Evolutionary conservation across 2,888 invertebrate species (phyloP), one percentile per base, ranked within the genome.

Genomic region (Tenthredo scrophulariae): DNA sequence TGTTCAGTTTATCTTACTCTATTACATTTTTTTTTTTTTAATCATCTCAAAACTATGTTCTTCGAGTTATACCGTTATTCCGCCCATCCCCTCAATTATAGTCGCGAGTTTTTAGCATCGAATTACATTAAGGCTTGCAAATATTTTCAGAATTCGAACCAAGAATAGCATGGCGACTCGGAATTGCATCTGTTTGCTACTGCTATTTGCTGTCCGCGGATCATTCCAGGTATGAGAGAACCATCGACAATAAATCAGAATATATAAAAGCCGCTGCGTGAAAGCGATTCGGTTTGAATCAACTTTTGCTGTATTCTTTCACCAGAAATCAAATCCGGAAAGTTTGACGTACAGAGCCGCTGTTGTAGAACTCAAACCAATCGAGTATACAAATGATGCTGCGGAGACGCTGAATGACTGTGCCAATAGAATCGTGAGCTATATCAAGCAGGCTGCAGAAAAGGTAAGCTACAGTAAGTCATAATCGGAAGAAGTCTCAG

Each of bases 331-430:
- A 3, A 40, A 1, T 37, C 72, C 40, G 18, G 40, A 22, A 40
- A 72, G 22, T 40, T 22, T 22, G 7, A 72, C 72, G 18, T 72
- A 72, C 72, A 37, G 40, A 72, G 72, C 72, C 6, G 72, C 72
- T 18, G 72, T 72, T n/a, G 40, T 72, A 2, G 72, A 72, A 22
- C 33, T 26, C 40, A 26, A n/a, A 2, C 40, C 72, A n/a, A n/a
- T 22, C 72, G 37, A 37, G n/a, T 72, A 40, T 18, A 37, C 9
- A 9, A 22, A 40, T 40, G n/a, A 72, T 72, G 13, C 37, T 18
- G 37, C 18, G 2, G 18, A n/a, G 40, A 40, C 72, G 40, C 7
- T 72, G 40, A n/a, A 72, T 18, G 40, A 37, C 18, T 33, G 33
- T 26, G 72, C 26, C 18, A 72, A n/a, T 33, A 37, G 18, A 72